Base-by-base conservation (phyloP, 92 coral and sea anemone species). In the Palythoa grandis region DNA sequence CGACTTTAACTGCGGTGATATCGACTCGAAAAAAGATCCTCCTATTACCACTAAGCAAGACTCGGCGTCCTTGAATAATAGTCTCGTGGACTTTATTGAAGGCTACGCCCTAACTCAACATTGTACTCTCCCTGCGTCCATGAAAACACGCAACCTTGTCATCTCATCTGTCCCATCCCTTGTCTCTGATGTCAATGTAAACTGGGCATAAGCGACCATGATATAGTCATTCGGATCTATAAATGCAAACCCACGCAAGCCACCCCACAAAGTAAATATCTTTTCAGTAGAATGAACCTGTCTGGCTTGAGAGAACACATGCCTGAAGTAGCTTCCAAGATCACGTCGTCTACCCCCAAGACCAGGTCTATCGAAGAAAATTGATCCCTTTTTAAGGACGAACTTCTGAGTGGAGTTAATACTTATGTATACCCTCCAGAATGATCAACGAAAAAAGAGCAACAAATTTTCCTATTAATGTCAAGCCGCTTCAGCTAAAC, bases 151-250 rank as follows among this genome's bases (percentile, higher is more conserved):
- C 52, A 82, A 87, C 72, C 53, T 80, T 19, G 90, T 87, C 82
- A 63, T 87, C 19, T 87, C 90, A 35, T 87, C 90, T 22, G 9
- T 22, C 50, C 91, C 82, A 14, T 43, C 80, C 82, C 79, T 84
- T 38, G 82, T 84, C 63, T 71, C 82, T 22, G 39, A 72, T 22
- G 82, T 84, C 40, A 63, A 70, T 19, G 82, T 70, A 22, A 12
- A 29, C 77, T 79, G 69, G 91, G 91, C 78, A 88, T 88, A 82
- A 88, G 88, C 50, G 88, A 88, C 12, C 60, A 54, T 1, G 60
- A 54, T 54, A 16, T 54, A 54, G 60, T 54, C 16, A 29, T 29
- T 29, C 60, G n/a, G n/a, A n/a, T 54, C 60, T 5, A 54, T 54
- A 54, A 54, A 54, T 6, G 60, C 60, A 54, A 54, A 54, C 60